Evolutionary conservation across 2,113 vertebrate species (phyloP), one percentile per base, ranked within the genome.

Genomic region (Gobio gobio): DNA sequence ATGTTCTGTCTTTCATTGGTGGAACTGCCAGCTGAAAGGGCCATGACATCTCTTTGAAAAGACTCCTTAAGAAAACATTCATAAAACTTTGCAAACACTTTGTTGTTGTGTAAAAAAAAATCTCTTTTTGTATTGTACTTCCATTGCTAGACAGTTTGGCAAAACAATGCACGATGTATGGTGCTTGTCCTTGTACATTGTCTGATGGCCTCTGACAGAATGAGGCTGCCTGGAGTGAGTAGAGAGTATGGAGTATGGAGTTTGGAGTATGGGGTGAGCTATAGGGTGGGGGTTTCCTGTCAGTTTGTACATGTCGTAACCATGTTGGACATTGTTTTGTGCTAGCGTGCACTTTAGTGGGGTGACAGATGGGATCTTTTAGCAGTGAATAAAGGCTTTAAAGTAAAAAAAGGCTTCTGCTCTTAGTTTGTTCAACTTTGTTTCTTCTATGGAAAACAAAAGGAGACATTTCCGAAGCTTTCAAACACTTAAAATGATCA

Each of bases 191-290:
- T n/a, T 74, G 89, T 88, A 90, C 18, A 33, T 83, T 84, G 84
- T 83, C 88, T 93, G 92, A 94, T 92, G 88, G 87, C 92, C 90
- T 85, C 66, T 93, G 92, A 94, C 93, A 94, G 92, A 94, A 92
- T 94, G 89, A 92, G 92, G 93, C 90, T 94, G 91, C 74, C 79
- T 83, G 54, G 78, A 82, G 78, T 58, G 43, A 81, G 78, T 66
- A 47, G 12, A 2, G 43, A 68, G 78, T 45, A 80, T 10, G 9
- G 43, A 68, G 78, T 45, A 80, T 10, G 9, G 47, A 12, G 43
- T 59, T 83, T 83, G 63, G 29, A 75, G 33, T 81, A 78, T 54
- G 24, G 10, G 18, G 45, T 81, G 76, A 74, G 70, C 56, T 79
- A 20, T 8, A 18, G 29, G n/a, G 61, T 66, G 59, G 24, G 83